A percentile compares a stretch with the other conserved stretches of the same genome.
Conservation (phyloP, 1,140 invertebrate species). For the Pogonus chalceus region DNA sequence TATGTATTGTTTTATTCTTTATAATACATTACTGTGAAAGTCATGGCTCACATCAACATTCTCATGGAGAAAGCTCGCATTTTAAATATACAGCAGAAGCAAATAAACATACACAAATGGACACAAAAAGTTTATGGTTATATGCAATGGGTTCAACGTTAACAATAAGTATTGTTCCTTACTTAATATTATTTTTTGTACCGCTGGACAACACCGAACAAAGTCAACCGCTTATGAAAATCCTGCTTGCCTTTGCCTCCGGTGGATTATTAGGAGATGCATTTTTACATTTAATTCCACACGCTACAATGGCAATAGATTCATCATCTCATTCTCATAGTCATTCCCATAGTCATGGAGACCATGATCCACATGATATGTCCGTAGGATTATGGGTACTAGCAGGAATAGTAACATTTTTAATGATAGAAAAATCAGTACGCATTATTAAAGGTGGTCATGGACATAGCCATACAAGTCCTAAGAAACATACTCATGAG, state of each 20-base stretch:
- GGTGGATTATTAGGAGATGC: slow-evolving; percentile 92
- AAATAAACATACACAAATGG: slow-evolving; percentile 37
- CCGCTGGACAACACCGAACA: slow-evolving; percentile 81
- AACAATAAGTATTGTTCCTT: slow-evolving; percentile 88
- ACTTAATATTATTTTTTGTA: slow-evolving; percentile 87
- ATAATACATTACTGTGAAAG: slow-evolving; percentile 11
- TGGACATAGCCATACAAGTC: slow-evolving; percentile 40
- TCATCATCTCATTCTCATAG: slow-evolving; percentile 37
- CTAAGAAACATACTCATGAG: slow-evolving; percentile 31
- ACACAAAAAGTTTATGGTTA: slow-evolving; percentile 52
- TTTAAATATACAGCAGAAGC: slow-evolving; percentile 68
- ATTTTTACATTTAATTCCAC: slow-evolving; percentile 93
- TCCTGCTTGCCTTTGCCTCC: slow-evolving; percentile 87
- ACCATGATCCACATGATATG: slow-evolving; percentile 57
- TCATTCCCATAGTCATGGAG: slow-evolving; percentile 44
- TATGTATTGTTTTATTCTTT: background rate
- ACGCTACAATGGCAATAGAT: slow-evolving; percentile 64
- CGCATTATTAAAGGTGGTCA: slow-evolving; percentile 77
- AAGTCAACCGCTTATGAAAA: slow-evolving; percentile 74
- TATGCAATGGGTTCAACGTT: slow-evolving; percentile 80
- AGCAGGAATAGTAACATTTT: slow-evolving; percentile 81
- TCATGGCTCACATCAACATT: slow-evolving; percentile 27
- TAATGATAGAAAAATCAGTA: slow-evolving; percentile 89
- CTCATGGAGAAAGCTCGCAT: slow-evolving; percentile 46
- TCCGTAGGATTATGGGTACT: slow-evolving; percentile 83